Evolutionary conservation across 2,888 invertebrate species (phyloP).

Genomic region (Microchrysa polita): DNA sequence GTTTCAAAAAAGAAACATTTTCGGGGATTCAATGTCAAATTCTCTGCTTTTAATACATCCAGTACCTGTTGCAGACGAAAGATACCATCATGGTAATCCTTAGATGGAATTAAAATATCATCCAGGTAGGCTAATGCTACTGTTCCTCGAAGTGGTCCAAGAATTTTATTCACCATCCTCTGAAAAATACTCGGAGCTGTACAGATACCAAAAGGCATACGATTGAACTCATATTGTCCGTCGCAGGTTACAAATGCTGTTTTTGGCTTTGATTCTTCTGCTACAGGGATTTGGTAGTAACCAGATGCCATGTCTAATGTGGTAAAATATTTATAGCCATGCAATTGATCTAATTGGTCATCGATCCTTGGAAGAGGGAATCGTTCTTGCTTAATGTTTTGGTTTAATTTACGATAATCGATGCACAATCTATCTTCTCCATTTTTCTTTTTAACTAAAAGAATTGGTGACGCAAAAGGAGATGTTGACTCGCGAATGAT

Average conservation of each 20-base stretch:
- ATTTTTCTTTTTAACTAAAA: too few species aligned
- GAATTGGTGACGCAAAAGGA: too few species aligned
- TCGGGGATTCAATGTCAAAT: conserved; percentile 43
- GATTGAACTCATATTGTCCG: conserved; percentile 50
- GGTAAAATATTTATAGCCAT: conserved; percentile 40
- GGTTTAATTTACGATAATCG: too few species aligned
- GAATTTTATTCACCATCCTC: conserved; percentile 46
- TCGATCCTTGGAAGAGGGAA: too few species aligned
- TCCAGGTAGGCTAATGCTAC: conserved; percentile 45
- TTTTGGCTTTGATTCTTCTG: conserved; percentile 49
- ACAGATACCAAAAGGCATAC: conserved; percentile 44
- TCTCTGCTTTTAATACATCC: conserved; percentile 15
- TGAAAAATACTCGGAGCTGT: conserved; percentile 46
- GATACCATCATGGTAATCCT: conserved; percentile 36
- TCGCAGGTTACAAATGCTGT: conserved; percentile 54
- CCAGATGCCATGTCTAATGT: too few species aligned
- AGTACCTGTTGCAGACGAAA: conserved; percentile 40
- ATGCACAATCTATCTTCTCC: too few species aligned
- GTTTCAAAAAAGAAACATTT: conserved; percentile 47
- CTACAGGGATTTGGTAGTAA: too few species aligned
- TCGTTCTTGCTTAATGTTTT: too few species aligned
- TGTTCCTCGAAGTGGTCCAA: too few species aligned
- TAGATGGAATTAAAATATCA: conserved; percentile 44
- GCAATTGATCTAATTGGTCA: too few species aligned
- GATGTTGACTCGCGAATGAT: too few species aligned